Conservation (phyloP, 2,888 invertebrate species). For the Parascotia fuliginaria region DNA sequence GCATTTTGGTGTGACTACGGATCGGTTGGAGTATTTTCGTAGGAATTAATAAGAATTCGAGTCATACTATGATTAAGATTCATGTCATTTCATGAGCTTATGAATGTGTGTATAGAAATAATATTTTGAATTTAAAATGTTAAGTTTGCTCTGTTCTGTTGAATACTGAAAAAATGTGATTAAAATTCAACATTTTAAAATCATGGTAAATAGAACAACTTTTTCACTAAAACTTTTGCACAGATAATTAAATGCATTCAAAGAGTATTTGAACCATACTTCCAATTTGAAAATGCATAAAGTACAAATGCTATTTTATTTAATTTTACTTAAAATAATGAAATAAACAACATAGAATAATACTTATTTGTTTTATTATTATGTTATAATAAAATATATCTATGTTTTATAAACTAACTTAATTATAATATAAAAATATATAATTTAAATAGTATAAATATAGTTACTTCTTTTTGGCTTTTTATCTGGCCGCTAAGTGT, state of each 20-base stretch:
- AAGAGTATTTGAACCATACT: constrained; percentile 78
- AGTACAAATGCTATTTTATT: constrained; percentile 38
- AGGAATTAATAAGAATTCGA: constrained; percentile 20
- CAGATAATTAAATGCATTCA: constrained; percentile 62
- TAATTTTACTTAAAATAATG: constrained; percentile 21
- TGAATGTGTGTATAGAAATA: constrained; percentile 26
- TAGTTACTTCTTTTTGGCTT: constrained; percentile 39
- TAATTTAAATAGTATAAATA: constrained; percentile 21
- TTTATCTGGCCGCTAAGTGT: constrained; percentile 36
- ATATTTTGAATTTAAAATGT: constrained; percentile 25
- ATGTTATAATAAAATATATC: constrained; percentile 22
- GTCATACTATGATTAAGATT: constrained; percentile 31
- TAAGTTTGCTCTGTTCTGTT: constrained; percentile 29
- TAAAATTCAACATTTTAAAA: constrained; percentile 37
- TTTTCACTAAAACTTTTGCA: constrained; percentile 33
- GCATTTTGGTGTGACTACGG: too few relatives aligned
- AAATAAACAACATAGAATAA: constrained; percentile 34
- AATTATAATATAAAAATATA: constrained; percentile 25
- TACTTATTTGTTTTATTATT: constrained; percentile 41
- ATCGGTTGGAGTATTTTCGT: constrained; percentile 58
- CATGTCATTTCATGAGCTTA: constrained; percentile 27
- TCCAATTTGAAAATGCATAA: constrained; percentile 71
- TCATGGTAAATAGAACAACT: constrained; percentile 39
- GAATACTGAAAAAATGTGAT: constrained; percentile 42
- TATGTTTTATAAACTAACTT: constrained; percentile 15